These are phyloP conservation scores for Anthopleura xanthogrammica DNA, from an alignment of 92 coral and sea anemone genomes.

Conservation along the genomic window DNA sequence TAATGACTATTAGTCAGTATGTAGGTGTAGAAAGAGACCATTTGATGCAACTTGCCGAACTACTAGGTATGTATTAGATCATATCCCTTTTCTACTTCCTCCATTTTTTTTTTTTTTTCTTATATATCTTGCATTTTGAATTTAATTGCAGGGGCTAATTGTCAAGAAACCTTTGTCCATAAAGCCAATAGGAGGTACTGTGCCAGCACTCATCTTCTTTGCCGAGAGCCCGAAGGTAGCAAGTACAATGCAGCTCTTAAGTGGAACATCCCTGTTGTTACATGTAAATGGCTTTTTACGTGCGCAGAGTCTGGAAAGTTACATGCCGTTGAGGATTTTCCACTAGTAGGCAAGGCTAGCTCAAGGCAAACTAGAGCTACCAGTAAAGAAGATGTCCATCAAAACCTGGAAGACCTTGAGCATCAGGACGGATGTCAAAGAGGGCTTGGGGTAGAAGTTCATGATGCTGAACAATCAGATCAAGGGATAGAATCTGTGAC, in stretches of 20 bases:
- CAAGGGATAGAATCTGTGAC: background rate
- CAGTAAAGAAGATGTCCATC: background rate
- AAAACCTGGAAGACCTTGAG: background rate
- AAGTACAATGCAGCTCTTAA: constrained; percentile 84
- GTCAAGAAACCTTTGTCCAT: constrained; percentile 90
- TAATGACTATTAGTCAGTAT: constrained; percentile 87
- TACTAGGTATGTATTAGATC: constrained; percentile 61
- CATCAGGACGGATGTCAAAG: background rate
- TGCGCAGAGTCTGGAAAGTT: constrained; percentile 68
- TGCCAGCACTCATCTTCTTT: constrained; percentile 88
- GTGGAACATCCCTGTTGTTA: constrained; percentile 84
- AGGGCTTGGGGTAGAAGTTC: no score
- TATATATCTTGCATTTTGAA: background rate
- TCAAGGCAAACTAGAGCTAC: background rate
- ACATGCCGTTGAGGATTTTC: constrained; percentile 41
- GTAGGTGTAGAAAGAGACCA: constrained; percentile 86
- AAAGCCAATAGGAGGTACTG: constrained; percentile 52
- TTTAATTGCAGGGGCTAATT: constrained; percentile 63
- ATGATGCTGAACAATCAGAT: background rate
- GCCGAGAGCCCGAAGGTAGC: constrained; percentile 76
- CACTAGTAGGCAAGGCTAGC: constrained; percentile 8
- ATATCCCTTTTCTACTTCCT: background rate
- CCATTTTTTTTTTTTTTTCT: no score
- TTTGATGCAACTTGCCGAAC: constrained; percentile 88
- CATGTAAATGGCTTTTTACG: constrained; percentile 79